phyloP scores from a whole-genome alignment of 2,797 vertebrate genomes.

The Leptatherina wallacei region DNA sequence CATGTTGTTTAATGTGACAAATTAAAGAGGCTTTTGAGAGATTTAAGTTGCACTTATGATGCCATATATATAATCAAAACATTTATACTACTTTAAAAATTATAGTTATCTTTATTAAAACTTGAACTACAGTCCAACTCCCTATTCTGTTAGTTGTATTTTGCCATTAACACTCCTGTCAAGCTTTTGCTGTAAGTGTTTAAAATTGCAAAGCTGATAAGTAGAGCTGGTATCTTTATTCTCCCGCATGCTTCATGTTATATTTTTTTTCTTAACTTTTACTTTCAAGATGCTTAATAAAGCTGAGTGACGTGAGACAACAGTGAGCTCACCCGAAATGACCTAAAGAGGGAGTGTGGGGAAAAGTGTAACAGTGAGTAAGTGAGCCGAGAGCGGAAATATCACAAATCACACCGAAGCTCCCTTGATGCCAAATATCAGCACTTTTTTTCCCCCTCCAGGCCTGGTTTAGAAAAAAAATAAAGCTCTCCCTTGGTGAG shows the following conservation, averaged over 20 bases:
- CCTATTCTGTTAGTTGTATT: neutral
- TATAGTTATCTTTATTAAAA: neutral
- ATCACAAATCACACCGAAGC: conserved; percentile 58
- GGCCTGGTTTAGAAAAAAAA: conserved; percentile 38
- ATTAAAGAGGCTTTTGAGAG: neutral
- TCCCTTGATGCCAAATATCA: conserved; percentile 60
- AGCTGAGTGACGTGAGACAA: conserved; percentile 46
- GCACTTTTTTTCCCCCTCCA: conserved; percentile 50
- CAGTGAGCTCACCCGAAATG: conserved; percentile 67
- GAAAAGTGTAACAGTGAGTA: conserved; percentile 48
- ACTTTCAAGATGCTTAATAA: conserved; percentile 13
- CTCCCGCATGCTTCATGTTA: conserved; percentile 9
- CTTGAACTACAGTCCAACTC: neutral
- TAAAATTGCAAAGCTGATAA: neutral
- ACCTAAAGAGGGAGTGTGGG: conserved; percentile 43
- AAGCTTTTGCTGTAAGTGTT: neutral
- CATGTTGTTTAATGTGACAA: neutral
- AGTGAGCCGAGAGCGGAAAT: conserved; percentile 46
- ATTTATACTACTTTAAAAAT: neutral
- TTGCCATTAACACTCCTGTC: neutral
- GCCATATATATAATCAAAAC: neutral
- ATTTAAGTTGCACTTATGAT: neutral
- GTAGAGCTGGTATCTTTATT: neutral
- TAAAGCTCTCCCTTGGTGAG: conserved; percentile 47
- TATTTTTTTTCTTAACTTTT: conserved; percentile 20